phyloP scores from a whole-genome alignment of 2,113 vertebrate species.

The Chlorodrepanis virens region DNA sequence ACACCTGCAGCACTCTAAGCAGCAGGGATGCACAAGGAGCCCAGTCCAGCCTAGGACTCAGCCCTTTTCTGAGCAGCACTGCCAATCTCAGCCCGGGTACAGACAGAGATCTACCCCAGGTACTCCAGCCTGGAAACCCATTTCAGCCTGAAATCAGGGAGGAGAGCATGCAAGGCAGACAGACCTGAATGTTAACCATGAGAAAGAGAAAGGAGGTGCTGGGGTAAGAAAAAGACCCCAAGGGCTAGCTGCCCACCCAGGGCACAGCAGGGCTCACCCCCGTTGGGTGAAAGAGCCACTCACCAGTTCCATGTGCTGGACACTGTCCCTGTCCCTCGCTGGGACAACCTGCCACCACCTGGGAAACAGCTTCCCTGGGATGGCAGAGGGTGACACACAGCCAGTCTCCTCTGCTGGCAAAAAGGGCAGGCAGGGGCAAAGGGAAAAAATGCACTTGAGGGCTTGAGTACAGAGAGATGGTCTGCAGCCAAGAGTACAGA shows the following conservation, averaged over 20 bases:
- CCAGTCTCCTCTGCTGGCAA: conserved; percentile 28
- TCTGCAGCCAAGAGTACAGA: conserved; percentile 35
- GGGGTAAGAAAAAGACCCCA: background rate
- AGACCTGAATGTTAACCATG: background rate
- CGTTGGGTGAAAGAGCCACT: conserved; percentile 26
- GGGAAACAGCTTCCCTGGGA: conserved; percentile 23
- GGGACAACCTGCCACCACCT: conserved; percentile 34
- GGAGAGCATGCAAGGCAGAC: background rate
- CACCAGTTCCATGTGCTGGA: background rate
- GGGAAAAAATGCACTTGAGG: background rate
- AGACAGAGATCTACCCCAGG: background rate
- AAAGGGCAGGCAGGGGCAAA: background rate
- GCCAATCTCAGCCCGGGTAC: accelerated
- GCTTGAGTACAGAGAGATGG: background rate
- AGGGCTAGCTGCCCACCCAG: background rate
- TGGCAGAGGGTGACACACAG: conserved; percentile 41
- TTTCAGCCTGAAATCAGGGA: background rate
- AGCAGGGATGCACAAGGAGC: background rate
- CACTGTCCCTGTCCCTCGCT: background rate
- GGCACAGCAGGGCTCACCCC: conserved; percentile 16
- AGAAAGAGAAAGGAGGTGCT: background rate
- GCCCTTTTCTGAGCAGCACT: background rate
- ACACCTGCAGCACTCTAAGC: background rate
- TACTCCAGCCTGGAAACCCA: background rate
- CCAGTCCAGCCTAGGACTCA: background rate